phyloP scores from a whole-genome alignment of 2,113 vertebrate species.

The Scopus umbretta region DNA sequence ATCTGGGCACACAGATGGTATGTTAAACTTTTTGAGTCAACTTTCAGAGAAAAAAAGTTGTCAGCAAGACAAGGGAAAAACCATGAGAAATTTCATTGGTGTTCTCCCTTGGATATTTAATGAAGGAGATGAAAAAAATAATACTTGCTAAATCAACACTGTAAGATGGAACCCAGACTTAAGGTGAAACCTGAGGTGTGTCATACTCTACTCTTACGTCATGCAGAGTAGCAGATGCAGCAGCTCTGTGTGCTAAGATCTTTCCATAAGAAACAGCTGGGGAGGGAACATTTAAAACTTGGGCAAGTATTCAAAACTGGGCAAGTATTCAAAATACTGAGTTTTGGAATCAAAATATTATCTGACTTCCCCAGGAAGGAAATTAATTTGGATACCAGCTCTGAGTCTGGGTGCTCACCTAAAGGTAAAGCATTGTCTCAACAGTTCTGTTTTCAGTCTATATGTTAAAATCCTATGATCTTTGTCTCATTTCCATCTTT shows the following conservation, averaged over 20 bases:
- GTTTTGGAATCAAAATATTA: neutral
- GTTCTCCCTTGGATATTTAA: neutral
- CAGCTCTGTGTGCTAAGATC: neutral
- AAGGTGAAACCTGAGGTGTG: neutral
- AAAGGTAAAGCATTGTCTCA: neutral
- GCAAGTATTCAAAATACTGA: neutral
- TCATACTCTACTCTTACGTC: rapidly evolving
- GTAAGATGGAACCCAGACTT: neutral
- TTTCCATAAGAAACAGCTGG: neutral
- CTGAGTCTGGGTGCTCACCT: neutral
- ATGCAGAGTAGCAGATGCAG: neutral
- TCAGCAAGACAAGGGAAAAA: neutral
- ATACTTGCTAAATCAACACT: neutral
- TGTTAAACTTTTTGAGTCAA: neutral
- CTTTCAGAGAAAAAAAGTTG: neutral
- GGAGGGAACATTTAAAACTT: neutral
- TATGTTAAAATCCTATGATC: neutral
- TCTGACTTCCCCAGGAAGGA: neutral
- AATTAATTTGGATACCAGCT: neutral
- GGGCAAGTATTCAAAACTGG: neutral
- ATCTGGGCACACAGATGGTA: neutral
- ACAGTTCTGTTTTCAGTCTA: neutral
- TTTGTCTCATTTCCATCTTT: neutral
- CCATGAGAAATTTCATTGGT: neutral
- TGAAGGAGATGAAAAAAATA: no score